Conservation (phyloP, 2,797 vertebrate species). For the Euphonia xanthogaster region DNA sequence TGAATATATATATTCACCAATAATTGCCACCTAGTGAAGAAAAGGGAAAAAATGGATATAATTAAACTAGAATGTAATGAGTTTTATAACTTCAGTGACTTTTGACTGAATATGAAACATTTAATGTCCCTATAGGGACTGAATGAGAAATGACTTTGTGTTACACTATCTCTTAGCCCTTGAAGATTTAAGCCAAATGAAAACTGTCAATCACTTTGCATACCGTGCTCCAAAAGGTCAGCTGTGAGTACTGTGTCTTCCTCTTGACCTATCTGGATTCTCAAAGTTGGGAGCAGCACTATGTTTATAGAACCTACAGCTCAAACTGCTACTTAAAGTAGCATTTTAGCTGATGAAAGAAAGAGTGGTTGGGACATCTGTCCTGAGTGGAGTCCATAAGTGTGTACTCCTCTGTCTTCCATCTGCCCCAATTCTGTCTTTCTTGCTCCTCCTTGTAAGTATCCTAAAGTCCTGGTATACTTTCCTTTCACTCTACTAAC, state of each 20-base stretch:
- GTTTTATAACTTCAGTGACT: constrained; percentile 55
- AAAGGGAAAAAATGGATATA: not conserved
- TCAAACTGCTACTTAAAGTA: not conserved
- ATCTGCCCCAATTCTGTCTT: not conserved
- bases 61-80: constrained; percentile 53
- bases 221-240: not conserved
- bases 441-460: not conserved
- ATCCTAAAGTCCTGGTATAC: not conserved
- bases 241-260: not conserved
- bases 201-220: constrained; percentile 1
- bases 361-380: not conserved
- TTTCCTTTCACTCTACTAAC: not conserved
- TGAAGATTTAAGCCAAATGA: not conserved
- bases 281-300: not conserved
- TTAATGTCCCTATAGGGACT: constrained; percentile 25
- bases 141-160: constrained; percentile 1
- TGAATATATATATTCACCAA: constrained; percentile 21
- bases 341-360: not conserved
- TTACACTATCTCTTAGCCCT: not conserved
- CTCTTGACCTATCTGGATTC: not conserved
- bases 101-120: constrained; percentile 40
- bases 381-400: not conserved
- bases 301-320: not conserved
- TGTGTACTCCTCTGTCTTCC: not conserved
- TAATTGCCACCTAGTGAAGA: constrained; percentile 35